Percentiles rank a stretch among this genome's conserved stretches.
Evolutionary conservation across 2,113 vertebrate genomes (phyloP).

Genomic region (Natator depressus): DNA sequence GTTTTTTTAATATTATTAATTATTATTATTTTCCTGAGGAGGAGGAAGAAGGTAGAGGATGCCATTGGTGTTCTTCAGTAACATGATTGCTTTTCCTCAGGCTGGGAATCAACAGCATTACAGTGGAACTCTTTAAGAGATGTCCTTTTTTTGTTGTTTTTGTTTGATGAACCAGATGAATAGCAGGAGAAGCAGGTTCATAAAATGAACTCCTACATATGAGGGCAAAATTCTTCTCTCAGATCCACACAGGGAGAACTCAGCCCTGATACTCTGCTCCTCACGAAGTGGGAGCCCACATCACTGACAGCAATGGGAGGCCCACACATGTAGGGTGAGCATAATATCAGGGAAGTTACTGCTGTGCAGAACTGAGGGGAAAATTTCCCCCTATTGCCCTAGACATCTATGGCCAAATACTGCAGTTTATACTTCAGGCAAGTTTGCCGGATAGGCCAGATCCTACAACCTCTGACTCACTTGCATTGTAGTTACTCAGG

Average conservation of each 20-base stretch:
- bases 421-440: conserved; percentile 2
- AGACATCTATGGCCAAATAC: neutral
- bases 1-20: neutral
- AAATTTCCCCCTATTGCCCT: neutral
- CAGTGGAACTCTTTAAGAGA: conserved; percentile 4
- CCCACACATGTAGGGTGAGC: neutral
- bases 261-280: neutral
- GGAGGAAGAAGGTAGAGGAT: neutral
- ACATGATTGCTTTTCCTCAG: neutral
- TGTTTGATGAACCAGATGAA: neutral
- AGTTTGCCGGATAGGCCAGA: neutral
- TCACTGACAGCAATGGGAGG: neutral
- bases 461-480: neutral
- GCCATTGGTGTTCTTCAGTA: neutral
- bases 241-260: neutral
- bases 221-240: neutral
- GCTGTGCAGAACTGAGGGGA: neutral
- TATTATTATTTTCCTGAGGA: neutral
- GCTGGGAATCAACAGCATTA: neutral
- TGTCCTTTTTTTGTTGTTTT: neutral
- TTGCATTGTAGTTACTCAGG: neutral
- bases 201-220: neutral
- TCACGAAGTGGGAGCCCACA: neutral
- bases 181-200: neutral
- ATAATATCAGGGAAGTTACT: neutral